Conservation (phyloP, 2,888 invertebrate genomes). For the Muschampia plurimacula region DNA sequence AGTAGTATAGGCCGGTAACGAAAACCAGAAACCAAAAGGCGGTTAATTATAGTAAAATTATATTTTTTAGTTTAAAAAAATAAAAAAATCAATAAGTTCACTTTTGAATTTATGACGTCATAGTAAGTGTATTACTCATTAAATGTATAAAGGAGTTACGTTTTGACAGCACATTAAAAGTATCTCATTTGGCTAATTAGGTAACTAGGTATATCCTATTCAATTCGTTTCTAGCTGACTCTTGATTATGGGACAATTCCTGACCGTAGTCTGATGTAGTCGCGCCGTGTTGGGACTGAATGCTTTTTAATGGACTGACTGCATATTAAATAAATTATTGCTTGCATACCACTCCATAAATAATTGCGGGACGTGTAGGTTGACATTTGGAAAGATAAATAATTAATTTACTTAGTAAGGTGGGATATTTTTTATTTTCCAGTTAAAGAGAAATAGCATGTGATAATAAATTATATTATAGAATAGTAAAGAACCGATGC, state of each 20-base stretch:
- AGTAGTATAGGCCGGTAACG: too few species aligned
- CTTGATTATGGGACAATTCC: not conserved
- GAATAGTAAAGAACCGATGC: too few species aligned
- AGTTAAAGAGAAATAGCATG: not conserved
- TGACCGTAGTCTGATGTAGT: slow-evolving; percentile 58
- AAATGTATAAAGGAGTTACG: too few species aligned
- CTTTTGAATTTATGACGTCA: too few species aligned
- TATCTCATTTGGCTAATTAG: too few species aligned
- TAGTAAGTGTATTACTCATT: too few species aligned
- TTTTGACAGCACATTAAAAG: too few species aligned
- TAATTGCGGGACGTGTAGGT: slow-evolving; percentile 51
- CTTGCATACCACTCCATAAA: slow-evolving; percentile 55
- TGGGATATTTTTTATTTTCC: slow-evolving; percentile 40
- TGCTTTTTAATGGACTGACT: slow-evolving; percentile 75
- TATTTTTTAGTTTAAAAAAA: too few species aligned
- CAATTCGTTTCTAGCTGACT: slow-evolving; percentile 12
- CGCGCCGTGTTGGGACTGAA: slow-evolving; percentile 63
- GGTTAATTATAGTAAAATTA: too few species aligned
- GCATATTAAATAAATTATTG: slow-evolving; percentile 63
- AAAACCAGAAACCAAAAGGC: too few species aligned
- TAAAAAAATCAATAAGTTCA: too few species aligned
- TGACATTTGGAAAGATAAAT: slow-evolving; percentile 52
- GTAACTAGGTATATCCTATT: not conserved
- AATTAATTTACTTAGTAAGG: slow-evolving; percentile 50
- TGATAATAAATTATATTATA: not conserved